These are phyloP conservation scores for Percina caprodes DNA, from an alignment of 2,113 vertebrate species.

Conservation along the genomic window DNA sequence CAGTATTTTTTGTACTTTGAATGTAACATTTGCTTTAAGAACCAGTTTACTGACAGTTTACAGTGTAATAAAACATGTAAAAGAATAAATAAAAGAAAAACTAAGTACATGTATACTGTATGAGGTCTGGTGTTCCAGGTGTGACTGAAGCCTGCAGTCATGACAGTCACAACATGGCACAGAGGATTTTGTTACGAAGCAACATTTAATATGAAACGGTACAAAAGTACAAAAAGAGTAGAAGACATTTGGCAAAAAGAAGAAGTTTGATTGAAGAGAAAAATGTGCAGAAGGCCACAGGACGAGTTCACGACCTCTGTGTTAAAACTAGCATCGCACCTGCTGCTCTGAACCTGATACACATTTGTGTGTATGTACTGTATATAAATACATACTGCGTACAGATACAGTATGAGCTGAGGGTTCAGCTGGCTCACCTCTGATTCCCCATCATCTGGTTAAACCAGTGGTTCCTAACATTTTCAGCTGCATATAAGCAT, in stretches of 20 bases:
- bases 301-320: background rate
- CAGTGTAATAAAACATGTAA: background rate
- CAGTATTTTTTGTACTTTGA: background rate
- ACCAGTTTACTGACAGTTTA: background rate
- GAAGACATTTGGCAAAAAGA: slow-evolving; percentile 28
- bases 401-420: background rate
- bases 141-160: slow-evolving; percentile 51
- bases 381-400: background rate
- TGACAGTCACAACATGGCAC: slow-evolving; percentile 9
- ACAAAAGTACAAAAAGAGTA: slow-evolving; percentile 42
- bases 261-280: background rate
- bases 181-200: background rate
- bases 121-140: background rate
- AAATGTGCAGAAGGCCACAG: background rate
- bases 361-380: background rate
- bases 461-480: background rate
- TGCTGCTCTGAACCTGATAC: slow-evolving; percentile 5
- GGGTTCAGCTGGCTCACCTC: background rate
- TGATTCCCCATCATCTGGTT: background rate
- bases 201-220: slow-evolving; percentile 25
- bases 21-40: slow-evolving; percentile 1
- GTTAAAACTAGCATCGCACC: background rate
- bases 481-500: background rate
- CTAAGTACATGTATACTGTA: too few species aligned
- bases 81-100: slow-evolving; percentile 5